These are phyloP conservation scores for Gavialis gangeticus DNA, from an alignment of 2,113 vertebrate genomes.

Conservation along the genomic window DNA sequence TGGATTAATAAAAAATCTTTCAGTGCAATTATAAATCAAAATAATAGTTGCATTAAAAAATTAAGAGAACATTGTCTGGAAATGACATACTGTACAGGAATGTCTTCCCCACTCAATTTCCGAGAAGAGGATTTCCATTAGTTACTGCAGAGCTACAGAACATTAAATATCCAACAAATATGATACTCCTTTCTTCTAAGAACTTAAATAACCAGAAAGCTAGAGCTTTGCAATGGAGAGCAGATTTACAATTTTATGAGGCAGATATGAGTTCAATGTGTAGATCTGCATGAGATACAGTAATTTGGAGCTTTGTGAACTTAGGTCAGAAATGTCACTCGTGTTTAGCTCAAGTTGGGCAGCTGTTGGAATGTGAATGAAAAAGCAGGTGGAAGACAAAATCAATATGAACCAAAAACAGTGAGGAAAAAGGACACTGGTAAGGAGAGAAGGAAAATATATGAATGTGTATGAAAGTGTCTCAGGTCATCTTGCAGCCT, in stretches of 20 bases:
- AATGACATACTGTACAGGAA: constrained; percentile 66
- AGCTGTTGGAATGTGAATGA: not conserved
- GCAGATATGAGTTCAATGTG: not conserved
- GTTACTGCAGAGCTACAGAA: constrained; percentile 41
- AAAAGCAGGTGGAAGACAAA: constrained; percentile 6
- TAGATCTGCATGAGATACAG: not conserved
- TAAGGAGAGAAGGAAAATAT: not conserved
- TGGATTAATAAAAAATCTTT: constrained; percentile 52
- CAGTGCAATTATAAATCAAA: constrained; percentile 72
- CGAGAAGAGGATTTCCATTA: constrained; percentile 58
- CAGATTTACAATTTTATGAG: not conserved
- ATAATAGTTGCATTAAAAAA: constrained; percentile 75
- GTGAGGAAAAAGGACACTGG: not conserved
- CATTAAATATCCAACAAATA: constrained; percentile 30
- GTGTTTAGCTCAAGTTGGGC: not conserved
- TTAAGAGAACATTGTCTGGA: constrained; percentile 74
- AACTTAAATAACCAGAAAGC: not conserved
- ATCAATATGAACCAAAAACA: not conserved
- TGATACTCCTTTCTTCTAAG: not conserved
- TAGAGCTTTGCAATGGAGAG: not conserved
- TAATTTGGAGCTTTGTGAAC: not conserved
- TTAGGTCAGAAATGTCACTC: not conserved
- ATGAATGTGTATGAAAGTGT: not conserved
- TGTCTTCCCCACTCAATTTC: constrained; percentile 43
- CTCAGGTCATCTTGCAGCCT: not conserved